Evolutionary conservation across 64 coral and sea anemone genomes (phyloP).

Genomic region (Montipora foliosa): DNA sequence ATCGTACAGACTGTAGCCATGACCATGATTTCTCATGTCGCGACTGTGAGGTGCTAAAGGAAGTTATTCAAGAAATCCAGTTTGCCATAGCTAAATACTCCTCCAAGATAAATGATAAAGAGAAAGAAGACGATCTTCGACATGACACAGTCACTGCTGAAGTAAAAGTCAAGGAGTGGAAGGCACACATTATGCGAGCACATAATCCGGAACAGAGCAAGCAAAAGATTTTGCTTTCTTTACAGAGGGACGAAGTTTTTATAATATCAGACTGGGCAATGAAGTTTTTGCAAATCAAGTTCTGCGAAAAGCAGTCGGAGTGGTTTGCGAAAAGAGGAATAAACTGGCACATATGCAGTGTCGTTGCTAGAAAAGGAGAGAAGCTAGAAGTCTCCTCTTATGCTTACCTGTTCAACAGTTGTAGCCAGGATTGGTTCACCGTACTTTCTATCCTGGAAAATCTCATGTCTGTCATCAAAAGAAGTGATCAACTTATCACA

Average conservation of each 20-base stretch:
- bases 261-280: background rate
- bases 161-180: background rate
- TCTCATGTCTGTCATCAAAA: background rate
- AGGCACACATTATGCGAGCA: conserved; percentile 49
- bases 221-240: background rate
- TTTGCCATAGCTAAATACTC: background rate
- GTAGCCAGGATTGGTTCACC: conserved; percentile 24
- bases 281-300: background rate
- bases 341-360: conserved; percentile 45
- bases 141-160: background rate
- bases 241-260: background rate
- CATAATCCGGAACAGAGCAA: conserved; percentile 33
- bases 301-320: conserved; percentile 40
- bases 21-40: too few relatives aligned
- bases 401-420: conserved; percentile 37
- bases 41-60: too few relatives aligned
- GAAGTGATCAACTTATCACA: background rate
- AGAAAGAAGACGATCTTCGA: conserved; percentile 19
- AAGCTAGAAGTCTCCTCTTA: conserved; percentile 6
- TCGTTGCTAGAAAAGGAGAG: background rate
- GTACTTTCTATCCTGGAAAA: conserved; percentile 21
- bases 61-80: background rate
- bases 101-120: conserved; percentile 3
- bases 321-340: conserved; percentile 52
- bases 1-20: background rate